Base-by-base conservation (phyloP, 2,797 vertebrate species). In the Poecilia gillii region DNA sequence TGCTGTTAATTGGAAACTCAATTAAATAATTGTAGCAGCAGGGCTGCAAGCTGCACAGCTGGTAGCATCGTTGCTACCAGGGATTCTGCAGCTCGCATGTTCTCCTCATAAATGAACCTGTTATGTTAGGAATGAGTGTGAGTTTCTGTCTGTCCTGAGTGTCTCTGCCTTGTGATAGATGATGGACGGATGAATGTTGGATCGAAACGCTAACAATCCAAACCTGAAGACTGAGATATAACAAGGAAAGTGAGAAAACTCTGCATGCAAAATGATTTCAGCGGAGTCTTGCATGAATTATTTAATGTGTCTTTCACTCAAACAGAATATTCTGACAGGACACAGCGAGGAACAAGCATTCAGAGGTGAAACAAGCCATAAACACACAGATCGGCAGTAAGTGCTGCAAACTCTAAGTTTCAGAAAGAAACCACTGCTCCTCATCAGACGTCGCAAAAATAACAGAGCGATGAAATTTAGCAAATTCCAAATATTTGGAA, bases 401-500 rank as follows among this genome's bases (percentile, higher is more conserved):
- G 80, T 66, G 73, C 62, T 71, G 78, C 41, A 31, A 43, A 72
- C 25, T 55, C 33, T 3, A 74, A 47, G 74, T 18, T 71, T 43
- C 66, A 72, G 55, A 78, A 81, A 46, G 75, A 84, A 84, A 80
- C 45, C 46, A 25, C 57, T 71, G 6, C 74, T 73, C 49, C 62
- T 72, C 72, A 41, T 6, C 31, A 78, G 78, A 59, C 75, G 79
- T 80, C 77, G 74, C 66, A 81, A 76, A 53, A 79, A 64, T 53
- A 77, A 20, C 77, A 77, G 14, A 59, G 49, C 77, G 25, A 74
- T 75, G 41, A 78, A 72, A 86, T 85, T 33, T 3, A 88, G 85
- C 49, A 72, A 74, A 84, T 84, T 85, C 51, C 20, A 84, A 84
- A 49, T 51, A 47, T 77, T 14, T 72, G 62, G 76, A 68, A 66